Evolutionary conservation across 2,113 vertebrate species (phyloP), one percentile per base, ranked within the genome.

Genomic region (Prietella phreatophila): DNA sequence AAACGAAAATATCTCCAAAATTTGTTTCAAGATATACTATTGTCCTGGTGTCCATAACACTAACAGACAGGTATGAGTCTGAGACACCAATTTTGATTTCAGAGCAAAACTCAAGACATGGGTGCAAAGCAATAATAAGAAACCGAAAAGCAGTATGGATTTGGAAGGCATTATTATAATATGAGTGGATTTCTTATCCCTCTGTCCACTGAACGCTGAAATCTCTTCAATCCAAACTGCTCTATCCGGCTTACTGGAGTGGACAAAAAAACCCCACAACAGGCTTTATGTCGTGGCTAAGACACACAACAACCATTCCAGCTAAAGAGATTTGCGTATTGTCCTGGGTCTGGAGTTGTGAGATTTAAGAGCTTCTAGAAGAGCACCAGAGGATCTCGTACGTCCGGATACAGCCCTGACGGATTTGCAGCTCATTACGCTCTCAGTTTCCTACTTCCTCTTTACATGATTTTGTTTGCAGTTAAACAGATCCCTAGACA

Each of bases 311-410:
- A 61, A 86, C 82, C 67, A 80, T 89, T 89, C 87, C 69, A 55
- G 22, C 4, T 80, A 42, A 90, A 87, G 86, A 86, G 82, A 86
- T 89, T 89, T 25, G 84, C 53, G 76, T 50, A 89, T 88, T 91
- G 91, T 93, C 85, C 90, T 85, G 56, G 91, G 87, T 88, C 92
- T 90, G 84, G 88, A 88, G 86, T 86, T 30, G 30, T n/a, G 17
- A 89, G 82, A 90, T 87, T 84, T 90, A 91, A 90, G 90, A 93
- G 91, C 82, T 91, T 94, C 91, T 89, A 91, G 65, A 56, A 86
- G 33, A 55, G 69, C 39, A 78, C 86, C 89, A 69, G 91, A 87
- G 89, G 88, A 91, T 55, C 61, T 90, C 87, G 88, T 58, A 92
- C 89, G 85, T 87, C n/a, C 22, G 22, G 30, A 69, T 82, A 83